A percentile compares a stretch with the other conserved stretches of the same genome.
Conservation (phyloP, 1,140 invertebrate genomes). For the Drosophila simulans region DNA sequence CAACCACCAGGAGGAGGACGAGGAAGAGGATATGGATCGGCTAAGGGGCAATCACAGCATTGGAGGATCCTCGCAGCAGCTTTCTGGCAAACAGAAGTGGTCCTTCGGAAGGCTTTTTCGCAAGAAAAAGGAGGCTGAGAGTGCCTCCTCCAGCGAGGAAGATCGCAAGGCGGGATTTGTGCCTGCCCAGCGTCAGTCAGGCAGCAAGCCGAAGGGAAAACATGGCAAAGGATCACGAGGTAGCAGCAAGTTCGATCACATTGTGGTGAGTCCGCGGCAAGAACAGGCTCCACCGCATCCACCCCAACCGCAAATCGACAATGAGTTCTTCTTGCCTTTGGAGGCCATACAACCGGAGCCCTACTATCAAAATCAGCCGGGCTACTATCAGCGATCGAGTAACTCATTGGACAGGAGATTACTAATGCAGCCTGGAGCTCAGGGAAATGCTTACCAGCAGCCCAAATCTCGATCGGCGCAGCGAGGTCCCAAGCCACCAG, state of each 20-base stretch:
- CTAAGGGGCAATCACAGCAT: conserved; percentile 59
- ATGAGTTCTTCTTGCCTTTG: conserved; percentile 86
- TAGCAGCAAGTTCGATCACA: conserved; percentile 86
- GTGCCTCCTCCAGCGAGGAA: conserved; percentile 87
- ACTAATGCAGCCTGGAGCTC: conserved; percentile 16
- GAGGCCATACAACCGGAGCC: conserved; percentile 85
- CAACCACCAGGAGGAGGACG: conserved; percentile 8
- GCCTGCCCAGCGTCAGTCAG: conserved; percentile 66
- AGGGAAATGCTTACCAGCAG: conserved; percentile 18
- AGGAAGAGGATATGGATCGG: conserved; percentile 67
- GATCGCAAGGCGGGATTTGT: conserved; percentile 86
- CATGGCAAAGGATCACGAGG: conserved; percentile 78
- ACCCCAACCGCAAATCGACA: conserved; percentile 66
- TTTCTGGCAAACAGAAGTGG: conserved; percentile 88
- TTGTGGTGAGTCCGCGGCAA: conserved; percentile 73
- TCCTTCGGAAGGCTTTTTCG: conserved; percentile 89
- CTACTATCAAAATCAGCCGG: conserved; percentile 80
- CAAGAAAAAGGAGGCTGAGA: conserved; percentile 87
- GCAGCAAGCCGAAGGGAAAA: conserved; percentile 61
- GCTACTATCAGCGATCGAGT: conserved; percentile 84
- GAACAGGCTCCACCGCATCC: conserved; percentile 27
- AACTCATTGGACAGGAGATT: conserved; percentile 82
- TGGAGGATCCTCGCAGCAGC: conserved; percentile 60
- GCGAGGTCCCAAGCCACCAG: conserved; percentile 83
- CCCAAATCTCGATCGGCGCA: conserved; percentile 58